phyloP scores from a whole-genome alignment of 2,113 vertebrate species.

The Octodon degus region DNA sequence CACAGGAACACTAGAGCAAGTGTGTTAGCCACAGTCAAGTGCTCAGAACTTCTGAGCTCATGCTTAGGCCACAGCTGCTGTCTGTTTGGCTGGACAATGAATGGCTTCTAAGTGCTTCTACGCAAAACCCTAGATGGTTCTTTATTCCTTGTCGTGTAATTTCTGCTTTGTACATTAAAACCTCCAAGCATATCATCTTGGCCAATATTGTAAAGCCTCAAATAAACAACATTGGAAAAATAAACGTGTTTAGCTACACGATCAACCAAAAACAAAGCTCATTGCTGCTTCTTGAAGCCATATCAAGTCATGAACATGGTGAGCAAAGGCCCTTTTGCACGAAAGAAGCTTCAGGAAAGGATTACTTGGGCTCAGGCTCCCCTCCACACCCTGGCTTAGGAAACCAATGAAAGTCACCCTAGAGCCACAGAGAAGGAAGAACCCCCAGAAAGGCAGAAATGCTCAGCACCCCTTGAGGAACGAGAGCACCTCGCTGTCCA shows the following conservation, averaged over 20 bases:
- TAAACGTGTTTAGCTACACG: not conserved
- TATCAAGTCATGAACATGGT: not conserved
- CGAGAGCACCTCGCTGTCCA: accelerated
- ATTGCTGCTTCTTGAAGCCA: not conserved
- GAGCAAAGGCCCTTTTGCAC: accelerated
- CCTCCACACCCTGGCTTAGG: not conserved
- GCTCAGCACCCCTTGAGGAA: not conserved
- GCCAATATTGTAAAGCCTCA: not conserved
- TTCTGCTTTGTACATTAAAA: not conserved
- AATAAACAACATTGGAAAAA: not conserved
- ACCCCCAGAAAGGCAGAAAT: not conserved
- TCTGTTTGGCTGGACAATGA: not conserved
- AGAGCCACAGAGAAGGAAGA: not conserved
- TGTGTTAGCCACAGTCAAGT: not conserved
- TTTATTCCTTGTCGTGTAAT: not conserved
- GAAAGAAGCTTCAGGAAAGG: not conserved
- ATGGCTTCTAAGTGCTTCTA: not conserved
- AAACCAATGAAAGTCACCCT: not conserved
- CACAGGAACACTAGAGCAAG: not conserved
- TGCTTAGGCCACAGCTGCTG: not conserved
- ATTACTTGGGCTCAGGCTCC: not conserved
- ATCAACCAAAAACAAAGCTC: not conserved
- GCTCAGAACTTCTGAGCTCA: not conserved
- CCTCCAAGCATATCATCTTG: not conserved
- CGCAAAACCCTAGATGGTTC: not conserved